Evolutionary conservation across 2,888 invertebrate genomes (phyloP), one percentile per base, ranked within the genome.

Genomic region (Habrosyne pyritoides): DNA sequence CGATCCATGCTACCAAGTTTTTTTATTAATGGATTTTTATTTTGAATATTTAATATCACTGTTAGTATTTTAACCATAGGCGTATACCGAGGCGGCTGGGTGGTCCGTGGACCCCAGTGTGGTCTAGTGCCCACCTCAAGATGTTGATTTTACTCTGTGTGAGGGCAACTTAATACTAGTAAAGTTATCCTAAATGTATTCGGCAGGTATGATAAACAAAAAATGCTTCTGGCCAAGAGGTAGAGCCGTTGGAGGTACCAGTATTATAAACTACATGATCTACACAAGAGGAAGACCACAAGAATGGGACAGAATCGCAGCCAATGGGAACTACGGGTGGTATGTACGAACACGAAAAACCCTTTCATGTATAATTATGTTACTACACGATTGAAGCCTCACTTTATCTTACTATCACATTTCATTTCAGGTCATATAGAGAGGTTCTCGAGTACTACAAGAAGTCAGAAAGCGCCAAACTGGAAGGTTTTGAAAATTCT

Each of bases 221-320:
- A 73, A 81, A 54, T 95, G 96, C 73, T 95, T 94, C 67, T 95
- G 96, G 94, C 95, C 96, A 0, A 89, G 95, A 59, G 97, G 97
- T 0, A 95, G 95, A 75, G 96, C 95, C 0, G 81, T 97, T 18
- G 97, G 98, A 0, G 97, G 97, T 0, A 95, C 96, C 2, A 97
- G 97, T 26, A 94, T 96, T 10, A 94, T 97, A 5, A 98, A 98
- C 87, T 97, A 96, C 77, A 95, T 98, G 95, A 94, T 96, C 5
- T 97, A 97, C 79, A 95, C 96, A 0, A 93, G 98, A 51, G 97
- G 97, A 0, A 93, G 95, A 59, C 93, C 93, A 30, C 81, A 81
- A 22, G 96, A 96, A 82, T 96, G 94, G 86, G 94, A 96, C 72
- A 81, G 91, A 21, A 96, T 96, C 93, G 94, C 92, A 46, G 84